Evolutionary conservation across 2,888 invertebrate genomes (phyloP), one percentile per base, ranked within the genome.

Genomic region (Ormyrus rosae): DNA sequence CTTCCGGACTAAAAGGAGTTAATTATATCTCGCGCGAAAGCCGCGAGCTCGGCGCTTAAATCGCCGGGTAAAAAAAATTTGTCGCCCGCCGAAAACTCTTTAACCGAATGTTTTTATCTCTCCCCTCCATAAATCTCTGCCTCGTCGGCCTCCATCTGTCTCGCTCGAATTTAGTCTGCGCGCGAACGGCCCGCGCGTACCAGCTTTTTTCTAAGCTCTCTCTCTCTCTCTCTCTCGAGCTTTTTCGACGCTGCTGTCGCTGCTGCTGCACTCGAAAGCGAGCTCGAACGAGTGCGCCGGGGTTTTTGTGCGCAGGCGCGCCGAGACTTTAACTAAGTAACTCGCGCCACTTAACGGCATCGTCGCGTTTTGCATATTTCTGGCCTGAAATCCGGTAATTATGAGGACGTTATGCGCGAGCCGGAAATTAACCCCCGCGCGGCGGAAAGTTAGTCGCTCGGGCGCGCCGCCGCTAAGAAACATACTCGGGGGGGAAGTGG

Each of bases 351-450:
- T 81, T 81, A 81, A 79, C 76, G 73, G 73, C 79, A 69, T 76
- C 78, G 72, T 72, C 53, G 63, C 71, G 71, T 71, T 80, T 77
- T 78, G 80, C 74, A 80, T 80, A 82, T 78, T 80, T 80, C 80
- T 80, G 71, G 34, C 53, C 46, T 67, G 58, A 76, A 71, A 80
- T 77, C 82, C 71, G 77, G 73, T 71, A 82, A 82, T 80, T 80
- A 80, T 67, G 80, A 76, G 53, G 63, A 74, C 65, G 71, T 78
- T 74, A 69, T 72, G 69, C 73, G 74, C 65, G 55, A 55, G 77
- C 77, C 77, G 82, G 77, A 79, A 82, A 82, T 80, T 82, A 82
- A 81, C 64, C 76, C 69, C 68, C 76, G 51, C 64, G 56, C 58
- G 34, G 34, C 34, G 34, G 78, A 78, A 81, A 81, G 78, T 81